A percentile compares a stretch with the other conserved stretches of the same genome.
Evolutionary conservation across 2,888 invertebrate genomes (phyloP).

Genomic region (Octonoba sinensis): DNA sequence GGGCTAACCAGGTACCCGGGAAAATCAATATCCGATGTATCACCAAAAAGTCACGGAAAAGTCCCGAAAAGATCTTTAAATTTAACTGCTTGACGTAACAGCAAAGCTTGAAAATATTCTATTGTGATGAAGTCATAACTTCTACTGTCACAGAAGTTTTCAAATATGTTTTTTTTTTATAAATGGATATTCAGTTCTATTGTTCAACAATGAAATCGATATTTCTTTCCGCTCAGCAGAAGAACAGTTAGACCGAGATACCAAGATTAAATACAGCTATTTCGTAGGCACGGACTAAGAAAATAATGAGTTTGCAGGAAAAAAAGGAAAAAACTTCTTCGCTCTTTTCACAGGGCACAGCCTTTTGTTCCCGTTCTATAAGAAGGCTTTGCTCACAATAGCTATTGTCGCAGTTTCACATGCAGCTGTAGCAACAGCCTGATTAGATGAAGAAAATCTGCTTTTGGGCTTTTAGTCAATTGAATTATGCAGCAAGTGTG

Average conservation of each 20-base stretch:
- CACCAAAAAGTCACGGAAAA: no score
- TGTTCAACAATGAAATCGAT: conserved; percentile 8
- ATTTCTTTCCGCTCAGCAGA: no score
- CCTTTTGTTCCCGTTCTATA: conserved; percentile 15
- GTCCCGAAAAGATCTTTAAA: no score
- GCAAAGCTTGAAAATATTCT: no score
- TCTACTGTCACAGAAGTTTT: no score
- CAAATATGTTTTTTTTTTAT: no score
- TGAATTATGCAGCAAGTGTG: no score
- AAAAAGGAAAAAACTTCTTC: neutral
- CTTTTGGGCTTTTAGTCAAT: neutral
- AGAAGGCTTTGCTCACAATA: conserved; percentile 19
- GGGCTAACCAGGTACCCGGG: no score
- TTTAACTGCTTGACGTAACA: no score
- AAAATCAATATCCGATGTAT: no score
- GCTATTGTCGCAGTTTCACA: conserved; percentile 42
- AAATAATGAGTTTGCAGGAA: conserved; percentile 32
- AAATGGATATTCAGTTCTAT: neutral
- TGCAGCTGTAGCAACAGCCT: conserved; percentile 37
- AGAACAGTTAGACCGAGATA: neutral
- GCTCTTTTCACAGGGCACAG: conserved; percentile 4
- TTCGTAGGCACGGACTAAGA: conserved; percentile 14
- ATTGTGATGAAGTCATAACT: no score
- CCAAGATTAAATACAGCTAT: conserved; percentile 21
- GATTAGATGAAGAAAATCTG: conserved; percentile 43